These are phyloP conservation scores for Lophius piscatorius DNA, from an alignment of 2,113 vertebrate species.

Conservation along the genomic window DNA sequence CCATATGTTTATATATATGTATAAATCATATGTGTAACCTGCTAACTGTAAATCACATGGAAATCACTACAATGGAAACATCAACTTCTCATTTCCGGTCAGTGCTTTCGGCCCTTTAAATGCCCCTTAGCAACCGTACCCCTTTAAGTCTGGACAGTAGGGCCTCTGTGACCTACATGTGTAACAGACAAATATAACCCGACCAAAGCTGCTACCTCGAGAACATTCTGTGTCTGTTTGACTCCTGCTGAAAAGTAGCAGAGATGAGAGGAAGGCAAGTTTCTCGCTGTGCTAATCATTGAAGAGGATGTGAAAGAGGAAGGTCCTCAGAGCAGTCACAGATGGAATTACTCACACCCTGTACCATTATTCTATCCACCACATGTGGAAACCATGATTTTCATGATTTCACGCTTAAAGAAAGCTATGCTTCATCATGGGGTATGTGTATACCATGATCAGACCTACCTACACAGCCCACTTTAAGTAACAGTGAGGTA, in stretches of 20 bases:
- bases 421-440: constrained; percentile 27
- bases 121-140: constrained; percentile 42
- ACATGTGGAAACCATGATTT: constrained; percentile 5
- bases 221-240: constrained; percentile 44
- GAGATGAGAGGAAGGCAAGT: constrained; percentile 44
- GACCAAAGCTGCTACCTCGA: constrained; percentile 45
- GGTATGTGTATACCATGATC: constrained; percentile 3
- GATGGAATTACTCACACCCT: constrained; percentile 29
- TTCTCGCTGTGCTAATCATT: constrained; percentile 22
- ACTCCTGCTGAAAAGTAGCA: constrained; percentile 44
- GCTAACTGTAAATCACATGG: constrained; percentile 2
- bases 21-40: neutral
- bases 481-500: constrained; percentile 21
- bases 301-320: constrained; percentile 67
- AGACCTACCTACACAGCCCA: no score
- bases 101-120: constrained; percentile 63
- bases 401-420: constrained; percentile 11
- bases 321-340: constrained; percentile 29
- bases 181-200: constrained; percentile 75
- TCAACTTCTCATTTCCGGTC: constrained; percentile 50
- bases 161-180: constrained; percentile 61
- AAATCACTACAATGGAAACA: constrained; percentile 30
- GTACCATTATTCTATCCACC: constrained; percentile 1
- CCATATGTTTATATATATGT: no score
- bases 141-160: constrained; percentile 32